Base-by-base conservation (phyloP, 2,797 vertebrate species). In the Tangara arthus region DNA sequence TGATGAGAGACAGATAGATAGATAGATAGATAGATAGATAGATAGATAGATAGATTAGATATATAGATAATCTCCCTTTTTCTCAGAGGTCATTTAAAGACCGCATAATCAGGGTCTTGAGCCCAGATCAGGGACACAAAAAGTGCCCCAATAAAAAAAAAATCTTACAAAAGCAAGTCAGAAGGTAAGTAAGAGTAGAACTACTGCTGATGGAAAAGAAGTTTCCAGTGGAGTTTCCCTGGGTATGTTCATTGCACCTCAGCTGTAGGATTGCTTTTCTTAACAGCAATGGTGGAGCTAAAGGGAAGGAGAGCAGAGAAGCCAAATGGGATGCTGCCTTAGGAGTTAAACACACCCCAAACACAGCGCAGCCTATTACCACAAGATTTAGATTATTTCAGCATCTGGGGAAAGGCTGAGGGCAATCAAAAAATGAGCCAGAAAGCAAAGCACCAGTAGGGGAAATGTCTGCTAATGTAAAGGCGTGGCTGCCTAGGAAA, bases 381-480 rank as follows among this genome's bases (percentile, higher is more conserved):
- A 2, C 42, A 60, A 52, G 50, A 35, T 47, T 93, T 56, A n/a
- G 64, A 56, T 80, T 23, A 56, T 82, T 91, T 72, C 41, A 17
- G 78, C 73, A 65, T 89, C 75, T 96, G 92, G 55, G 41, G 34
- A 84, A 88, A 89, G 73, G 59, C 68, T 50, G 82, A 88, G 15
- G n/a, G 77, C 34, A n/a, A 61, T 78, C 69, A 87, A 86, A 90
- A 92, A 94, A 60, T 34, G 37, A 91, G 26, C 37, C 6, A 28
- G 47, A 65, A 63, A 92, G 75, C 35, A 73, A 73, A 84, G 59
- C 68, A 93, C 30, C 53, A 79, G 72, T 35, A 94, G 35, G 47
- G 94, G 63, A 96, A 94, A 88, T 93, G 69, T 63, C 82, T 91
- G 63, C 76, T 78, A 64, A 71, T 1, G 6, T 71, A 84, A 94